phyloP scores from a whole-genome alignment of 2,888 invertebrate species.

The Netelia fuscicornis region DNA sequence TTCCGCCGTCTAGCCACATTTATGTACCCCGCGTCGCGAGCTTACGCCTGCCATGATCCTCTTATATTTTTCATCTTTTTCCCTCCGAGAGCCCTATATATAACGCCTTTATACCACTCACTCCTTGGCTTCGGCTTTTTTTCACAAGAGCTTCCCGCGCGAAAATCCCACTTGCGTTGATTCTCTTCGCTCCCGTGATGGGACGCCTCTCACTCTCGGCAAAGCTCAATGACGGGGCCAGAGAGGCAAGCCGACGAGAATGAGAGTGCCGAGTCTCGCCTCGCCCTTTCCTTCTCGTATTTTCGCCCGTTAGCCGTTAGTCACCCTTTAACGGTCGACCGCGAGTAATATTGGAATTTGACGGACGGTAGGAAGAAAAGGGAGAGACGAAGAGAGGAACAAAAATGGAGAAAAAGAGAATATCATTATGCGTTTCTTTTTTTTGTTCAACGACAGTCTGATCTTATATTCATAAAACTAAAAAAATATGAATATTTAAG shows the following conservation, averaged over 20 bases:
- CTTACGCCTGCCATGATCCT: conserved; percentile 72
- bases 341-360: conserved; percentile 46
- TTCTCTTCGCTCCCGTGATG: conserved; percentile 32
- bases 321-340: not conserved
- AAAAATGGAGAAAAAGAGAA: no score
- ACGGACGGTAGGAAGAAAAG: no score
- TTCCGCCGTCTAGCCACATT: conserved; percentile 80
- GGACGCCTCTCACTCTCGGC: not conserved
- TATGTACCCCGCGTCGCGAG: conserved; percentile 75
- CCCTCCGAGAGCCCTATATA: conserved; percentile 16
- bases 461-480: no score
- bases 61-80: conserved; percentile 65
- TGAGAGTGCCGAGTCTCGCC: conserved; percentile 2
- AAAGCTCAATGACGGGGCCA: not conserved
- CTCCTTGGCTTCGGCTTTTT: conserved; percentile 27
- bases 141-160: conserved; percentile 36
- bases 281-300: conserved; percentile 22
- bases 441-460: no score
- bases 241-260: not conserved
- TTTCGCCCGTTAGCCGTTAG: not conserved
- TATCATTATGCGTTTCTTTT: no score
- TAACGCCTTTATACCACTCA: not conserved
- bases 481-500: no score
- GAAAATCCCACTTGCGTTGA: conserved; percentile 46
- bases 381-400: no score